A percentile compares a stretch with the other conserved stretches of the same genome.
phyloP scores from a whole-genome alignment of 1,140 invertebrate genomes.

The Bombyx mandarina region DNA sequence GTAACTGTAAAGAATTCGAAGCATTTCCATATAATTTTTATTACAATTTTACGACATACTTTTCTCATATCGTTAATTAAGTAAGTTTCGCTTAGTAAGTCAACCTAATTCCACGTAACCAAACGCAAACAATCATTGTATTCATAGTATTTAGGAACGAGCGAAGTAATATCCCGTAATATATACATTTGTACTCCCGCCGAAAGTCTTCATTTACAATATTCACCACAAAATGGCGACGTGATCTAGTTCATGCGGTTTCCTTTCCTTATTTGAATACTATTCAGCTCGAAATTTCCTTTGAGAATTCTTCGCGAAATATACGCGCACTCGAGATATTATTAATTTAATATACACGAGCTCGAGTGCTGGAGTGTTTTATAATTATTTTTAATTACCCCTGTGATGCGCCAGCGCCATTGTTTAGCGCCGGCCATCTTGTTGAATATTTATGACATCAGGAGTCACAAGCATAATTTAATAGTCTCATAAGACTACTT shows the following conservation, averaged over 20 bases:
- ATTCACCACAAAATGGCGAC: slow-evolving; percentile 4
- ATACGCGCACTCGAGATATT: slow-evolving; percentile 11
- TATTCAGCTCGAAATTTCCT: slow-evolving; percentile 6
- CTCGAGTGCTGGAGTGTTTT: slow-evolving; percentile 15
- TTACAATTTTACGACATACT: too few relatives aligned
- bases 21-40: too few relatives aligned
- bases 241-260: neutral
- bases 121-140: too few relatives aligned
- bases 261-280: slow-evolving; percentile 5
- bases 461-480: slow-evolving; percentile 11
- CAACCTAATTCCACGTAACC: too few relatives aligned
- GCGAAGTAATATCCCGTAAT: too few relatives aligned
- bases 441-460: slow-evolving; percentile 41
- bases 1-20: too few relatives aligned
- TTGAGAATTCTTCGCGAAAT: slow-evolving; percentile 6
- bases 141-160: too few relatives aligned
- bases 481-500: neutral
- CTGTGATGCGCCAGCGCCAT: slow-evolving; percentile 13
- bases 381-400: slow-evolving; percentile 49
- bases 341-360: slow-evolving; percentile 30
- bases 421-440: slow-evolving; percentile 17
- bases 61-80: too few relatives aligned
- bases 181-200: neutral
- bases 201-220: neutral
- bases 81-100: too few relatives aligned